Conservation (phyloP, 2,888 invertebrate species). For the Ligdia adustata region DNA sequence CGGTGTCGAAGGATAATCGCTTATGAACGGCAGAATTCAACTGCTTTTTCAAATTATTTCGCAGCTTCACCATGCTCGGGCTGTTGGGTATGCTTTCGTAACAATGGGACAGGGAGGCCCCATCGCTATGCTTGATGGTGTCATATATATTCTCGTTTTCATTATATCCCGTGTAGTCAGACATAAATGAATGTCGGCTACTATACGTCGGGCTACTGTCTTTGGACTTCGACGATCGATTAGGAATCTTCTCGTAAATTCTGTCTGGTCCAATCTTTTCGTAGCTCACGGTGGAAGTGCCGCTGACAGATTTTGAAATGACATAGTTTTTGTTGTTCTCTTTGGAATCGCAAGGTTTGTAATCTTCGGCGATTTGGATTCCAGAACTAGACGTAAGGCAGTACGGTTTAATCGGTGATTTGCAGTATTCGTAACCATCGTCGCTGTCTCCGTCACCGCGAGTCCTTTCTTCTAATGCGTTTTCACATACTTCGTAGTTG, state of each 20-base stretch:
- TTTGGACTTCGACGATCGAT: constrained; percentile 61
- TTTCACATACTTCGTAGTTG: constrained; percentile 80
- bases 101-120: constrained; percentile 79
- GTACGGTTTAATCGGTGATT: constrained; percentile 73
- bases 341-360: constrained; percentile 60
- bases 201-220: constrained; percentile 69
- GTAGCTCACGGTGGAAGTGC: constrained; percentile 74
- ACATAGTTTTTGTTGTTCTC: constrained; percentile 63
- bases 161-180: constrained; percentile 71
- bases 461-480: constrained; percentile 70
- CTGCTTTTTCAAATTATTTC: constrained; percentile 68
- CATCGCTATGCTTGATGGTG: constrained; percentile 83
- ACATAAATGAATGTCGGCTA: constrained; percentile 68
- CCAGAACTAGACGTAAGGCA: constrained; percentile 71
- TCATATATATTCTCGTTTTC: constrained; percentile 86
- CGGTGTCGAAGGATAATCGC: constrained; percentile 73
- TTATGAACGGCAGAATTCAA: constrained; percentile 66
- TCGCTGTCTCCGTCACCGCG: constrained; percentile 77
- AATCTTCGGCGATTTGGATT: constrained; percentile 82
- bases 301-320: constrained; percentile 75
- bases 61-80: constrained; percentile 73
- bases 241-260: constrained; percentile 77
- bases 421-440: constrained; percentile 80
- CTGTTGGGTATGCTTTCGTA: constrained; percentile 85
- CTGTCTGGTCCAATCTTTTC: constrained; percentile 78